These are phyloP conservation scores for Dioctria rufipes DNA, from an alignment of 2,888 invertebrate genomes.

Conservation along the genomic window DNA sequence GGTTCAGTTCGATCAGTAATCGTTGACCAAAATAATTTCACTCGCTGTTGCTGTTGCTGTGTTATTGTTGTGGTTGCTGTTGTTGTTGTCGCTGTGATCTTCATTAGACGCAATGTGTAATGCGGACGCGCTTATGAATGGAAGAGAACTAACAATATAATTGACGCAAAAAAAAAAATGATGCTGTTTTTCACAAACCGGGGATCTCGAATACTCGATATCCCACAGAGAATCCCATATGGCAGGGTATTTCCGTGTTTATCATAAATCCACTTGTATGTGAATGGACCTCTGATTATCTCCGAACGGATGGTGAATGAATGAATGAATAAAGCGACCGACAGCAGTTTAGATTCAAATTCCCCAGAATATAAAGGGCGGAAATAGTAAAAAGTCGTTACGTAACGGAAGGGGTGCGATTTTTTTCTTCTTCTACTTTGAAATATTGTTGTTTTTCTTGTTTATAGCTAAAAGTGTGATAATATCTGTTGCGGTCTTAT, in stretches of 20 bases:
- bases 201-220: neutral
- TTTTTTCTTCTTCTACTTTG: slow-evolving; percentile 9
- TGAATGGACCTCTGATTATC: slow-evolving; percentile 40
- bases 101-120: neutral
- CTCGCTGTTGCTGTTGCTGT: too few relatives aligned
- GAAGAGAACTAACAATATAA: slow-evolving; percentile 2
- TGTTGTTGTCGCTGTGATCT: too few relatives aligned
- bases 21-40: slow-evolving; percentile 14
- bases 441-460: slow-evolving; percentile 5
- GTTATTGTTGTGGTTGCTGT: too few relatives aligned
- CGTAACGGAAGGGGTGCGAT: slow-evolving; percentile 56
- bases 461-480: slow-evolving; percentile 2
- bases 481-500: slow-evolving; percentile 21
- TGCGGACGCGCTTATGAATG: slow-evolving; percentile 24
- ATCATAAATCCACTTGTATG: slow-evolving; percentile 31
- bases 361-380: slow-evolving; percentile 16
- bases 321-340: slow-evolving; percentile 1
- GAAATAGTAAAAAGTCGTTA: slow-evolving; percentile 55
- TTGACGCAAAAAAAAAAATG: neutral
- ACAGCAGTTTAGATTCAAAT: slow-evolving; percentile 25
- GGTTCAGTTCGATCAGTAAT: slow-evolving; percentile 21
- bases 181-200: neutral
- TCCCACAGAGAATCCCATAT: neutral
- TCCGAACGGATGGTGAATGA: slow-evolving; percentile 18
- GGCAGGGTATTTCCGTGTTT: slow-evolving; percentile 41